phyloP scores from a whole-genome alignment of 2,888 invertebrate genomes.

The Pherbina coryleti region DNA sequence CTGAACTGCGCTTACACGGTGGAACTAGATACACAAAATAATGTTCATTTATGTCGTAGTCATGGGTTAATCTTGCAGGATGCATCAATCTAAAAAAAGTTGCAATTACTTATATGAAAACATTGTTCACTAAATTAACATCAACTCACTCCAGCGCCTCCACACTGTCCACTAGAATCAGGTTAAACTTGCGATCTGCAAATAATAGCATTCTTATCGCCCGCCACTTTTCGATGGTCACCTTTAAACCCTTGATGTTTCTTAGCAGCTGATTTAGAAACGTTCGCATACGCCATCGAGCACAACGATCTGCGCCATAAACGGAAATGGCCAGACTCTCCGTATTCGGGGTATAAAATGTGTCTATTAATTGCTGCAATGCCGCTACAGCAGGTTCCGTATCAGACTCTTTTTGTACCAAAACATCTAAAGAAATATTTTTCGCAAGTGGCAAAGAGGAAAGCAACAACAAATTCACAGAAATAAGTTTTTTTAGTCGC shows the following conservation, averaged over 20 bases:
- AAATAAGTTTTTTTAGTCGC: background rate
- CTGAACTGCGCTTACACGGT: slow-evolving; percentile 27
- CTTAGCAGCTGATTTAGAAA: slow-evolving; percentile 4
- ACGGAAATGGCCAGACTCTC: slow-evolving; percentile 26
- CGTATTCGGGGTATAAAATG: slow-evolving; percentile 18
- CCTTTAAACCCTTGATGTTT: slow-evolving; percentile 25
- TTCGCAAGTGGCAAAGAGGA: background rate
- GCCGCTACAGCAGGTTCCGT: background rate
- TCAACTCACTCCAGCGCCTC: slow-evolving; percentile 36
- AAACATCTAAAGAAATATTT: background rate
- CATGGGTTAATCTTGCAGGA: slow-evolving; percentile 34
- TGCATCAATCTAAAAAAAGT: slow-evolving; percentile 27
- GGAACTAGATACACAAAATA: slow-evolving; percentile 47
- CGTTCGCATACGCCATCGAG: slow-evolving; percentile 19
- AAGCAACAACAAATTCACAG: background rate
- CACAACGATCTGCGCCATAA: background rate
- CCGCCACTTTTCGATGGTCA: background rate
- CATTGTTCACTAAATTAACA: background rate
- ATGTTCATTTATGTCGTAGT: slow-evolving; percentile 49
- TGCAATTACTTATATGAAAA: background rate
- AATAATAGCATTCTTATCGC: background rate
- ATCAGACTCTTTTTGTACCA: background rate
- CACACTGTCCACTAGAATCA: slow-evolving; percentile 40
- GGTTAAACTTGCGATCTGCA: slow-evolving; percentile 33
- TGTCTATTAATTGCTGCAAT: slow-evolving; percentile 9